These are phyloP conservation scores for Lucinisca nassula DNA, from an alignment of 2,888 invertebrate genomes.

Conservation along the genomic window DNA sequence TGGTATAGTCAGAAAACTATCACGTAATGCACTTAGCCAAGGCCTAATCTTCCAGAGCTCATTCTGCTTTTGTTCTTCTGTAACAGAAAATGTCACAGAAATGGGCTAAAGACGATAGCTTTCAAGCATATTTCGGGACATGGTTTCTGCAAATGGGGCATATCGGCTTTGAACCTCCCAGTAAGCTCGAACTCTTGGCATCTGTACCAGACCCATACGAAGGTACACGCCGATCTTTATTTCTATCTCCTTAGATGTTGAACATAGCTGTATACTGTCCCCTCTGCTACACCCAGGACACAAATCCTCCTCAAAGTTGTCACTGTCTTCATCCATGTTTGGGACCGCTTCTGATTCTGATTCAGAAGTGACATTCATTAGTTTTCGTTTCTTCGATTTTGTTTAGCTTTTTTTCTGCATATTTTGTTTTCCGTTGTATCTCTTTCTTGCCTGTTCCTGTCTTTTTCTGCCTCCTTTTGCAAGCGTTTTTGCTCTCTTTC, in stretches of 20 bases:
- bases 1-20: conserved; percentile 32
- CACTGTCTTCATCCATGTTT: too few species aligned
- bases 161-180: conserved; percentile 35
- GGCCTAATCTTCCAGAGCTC: conserved; percentile 57
- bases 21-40: conserved; percentile 42
- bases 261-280: conserved; percentile 44
- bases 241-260: conserved; percentile 47
- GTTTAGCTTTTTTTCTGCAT: too few species aligned
- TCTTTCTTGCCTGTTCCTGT: too few species aligned
- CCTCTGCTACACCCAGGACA: too few species aligned
- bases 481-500: too few species aligned
- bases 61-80: conserved; percentile 27
- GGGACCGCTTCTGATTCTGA: too few species aligned
- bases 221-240: conserved; percentile 34
- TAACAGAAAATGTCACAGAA: conserved; percentile 42
- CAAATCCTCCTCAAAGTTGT: too few species aligned
- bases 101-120: conserved; percentile 22
- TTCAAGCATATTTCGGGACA: conserved; percentile 50
- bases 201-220: conserved; percentile 43
- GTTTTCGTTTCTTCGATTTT: too few species aligned
- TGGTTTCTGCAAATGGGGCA: conserved; percentile 38
- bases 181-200: conserved; percentile 39
- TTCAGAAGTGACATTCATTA: too few species aligned
- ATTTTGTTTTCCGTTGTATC: too few species aligned
- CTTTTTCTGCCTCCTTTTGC: too few species aligned